A percentile compares a stretch with the other conserved stretches of the same genome.
phyloP scores from a whole-genome alignment of 2,888 invertebrate genomes.

The Apotomis turbidana region DNA sequence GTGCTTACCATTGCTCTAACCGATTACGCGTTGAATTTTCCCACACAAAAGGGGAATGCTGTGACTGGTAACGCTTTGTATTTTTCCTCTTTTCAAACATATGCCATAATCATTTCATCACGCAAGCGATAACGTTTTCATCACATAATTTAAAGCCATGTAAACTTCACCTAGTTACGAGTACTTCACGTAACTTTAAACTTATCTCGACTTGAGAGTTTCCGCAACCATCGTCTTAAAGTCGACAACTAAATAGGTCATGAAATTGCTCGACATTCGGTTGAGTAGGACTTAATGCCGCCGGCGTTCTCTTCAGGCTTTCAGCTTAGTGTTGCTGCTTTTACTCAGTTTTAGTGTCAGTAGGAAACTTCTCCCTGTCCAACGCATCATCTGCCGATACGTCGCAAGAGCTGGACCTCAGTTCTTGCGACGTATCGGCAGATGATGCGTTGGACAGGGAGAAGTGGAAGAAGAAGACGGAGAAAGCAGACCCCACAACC shows the following conservation, averaged over 20 bases:
- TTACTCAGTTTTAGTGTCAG: slow-evolving; percentile 12
- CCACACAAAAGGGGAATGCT: too few relatives aligned
- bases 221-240: slow-evolving; percentile 21
- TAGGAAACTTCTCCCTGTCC: too few relatives aligned
- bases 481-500: too few relatives aligned
- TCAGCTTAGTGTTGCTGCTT: slow-evolving; percentile 25
- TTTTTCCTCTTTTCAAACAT: not conserved
- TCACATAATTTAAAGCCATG: slow-evolving; percentile 6
- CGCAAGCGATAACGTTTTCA: slow-evolving; percentile 6
- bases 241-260: slow-evolving; percentile 32
- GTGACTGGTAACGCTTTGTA: too few relatives aligned
- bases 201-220: slow-evolving; percentile 19
- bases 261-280: slow-evolving; percentile 26
- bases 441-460: too few relatives aligned
- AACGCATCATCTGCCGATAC: too few relatives aligned
- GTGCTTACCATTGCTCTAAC: too few relatives aligned
- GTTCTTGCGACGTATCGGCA: too few relatives aligned
- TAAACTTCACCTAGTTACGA: slow-evolving; percentile 7
- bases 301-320: slow-evolving; percentile 24
- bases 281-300: slow-evolving; percentile 34
- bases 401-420: too few relatives aligned
- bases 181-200: slow-evolving; percentile 29
- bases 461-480: too few relatives aligned
- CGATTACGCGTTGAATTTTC: too few relatives aligned
- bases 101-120: not conserved